Evolutionary conservation across 2,888 invertebrate species (phyloP).

Genomic region (Pseudoips prasinana): DNA sequence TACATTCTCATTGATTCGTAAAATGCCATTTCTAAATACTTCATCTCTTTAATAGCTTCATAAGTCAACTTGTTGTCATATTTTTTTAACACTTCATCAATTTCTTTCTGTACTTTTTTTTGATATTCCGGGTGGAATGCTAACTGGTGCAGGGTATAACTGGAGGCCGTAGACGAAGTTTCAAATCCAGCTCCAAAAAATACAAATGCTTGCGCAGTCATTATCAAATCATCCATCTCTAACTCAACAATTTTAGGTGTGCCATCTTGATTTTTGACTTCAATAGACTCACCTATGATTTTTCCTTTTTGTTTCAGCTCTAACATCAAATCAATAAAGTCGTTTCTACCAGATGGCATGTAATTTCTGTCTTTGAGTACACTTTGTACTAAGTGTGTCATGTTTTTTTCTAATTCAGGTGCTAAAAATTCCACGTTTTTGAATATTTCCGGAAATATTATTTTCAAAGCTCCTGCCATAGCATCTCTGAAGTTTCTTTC

Average conservation of each 20-base stretch:
- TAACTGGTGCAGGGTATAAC: slow-evolving; percentile 50
- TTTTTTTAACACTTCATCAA: slow-evolving; percentile 40
- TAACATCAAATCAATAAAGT: slow-evolving; percentile 46
- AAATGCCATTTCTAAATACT: slow-evolving; percentile 37
- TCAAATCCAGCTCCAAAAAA: slow-evolving; percentile 61
- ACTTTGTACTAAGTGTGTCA: slow-evolving; percentile 16
- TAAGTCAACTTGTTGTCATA: slow-evolving; percentile 40
- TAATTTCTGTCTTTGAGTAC: slow-evolving; percentile 39
- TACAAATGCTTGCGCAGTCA: slow-evolving; percentile 45
- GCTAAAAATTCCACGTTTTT: slow-evolving; percentile 11
- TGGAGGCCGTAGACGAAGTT: slow-evolving; percentile 56
- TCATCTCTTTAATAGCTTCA: slow-evolving; percentile 45
- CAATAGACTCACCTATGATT: slow-evolving; percentile 41
- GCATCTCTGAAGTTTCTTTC: slow-evolving; percentile 3
- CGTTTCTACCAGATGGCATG: slow-evolving; percentile 39
- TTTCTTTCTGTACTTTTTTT: slow-evolving; percentile 44
- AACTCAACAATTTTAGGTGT: slow-evolving; percentile 29
- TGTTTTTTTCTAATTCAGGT: slow-evolving; percentile 11
- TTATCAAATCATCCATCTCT: slow-evolving; percentile 32
- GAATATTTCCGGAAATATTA: slow-evolving; percentile 16
- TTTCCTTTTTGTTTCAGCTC: slow-evolving; percentile 37
- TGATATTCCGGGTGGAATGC: slow-evolving; percentile 55
- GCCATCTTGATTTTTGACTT: slow-evolving; percentile 32
- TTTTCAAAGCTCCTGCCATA: slow-evolving; percentile 4
- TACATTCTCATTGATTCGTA: slow-evolving; percentile 41